A percentile compares a stretch with the other conserved stretches of the same genome.
These are phyloP conservation scores for Acanthis flammea DNA, from an alignment of 2,797 vertebrate genomes.

Conservation along the genomic window DNA sequence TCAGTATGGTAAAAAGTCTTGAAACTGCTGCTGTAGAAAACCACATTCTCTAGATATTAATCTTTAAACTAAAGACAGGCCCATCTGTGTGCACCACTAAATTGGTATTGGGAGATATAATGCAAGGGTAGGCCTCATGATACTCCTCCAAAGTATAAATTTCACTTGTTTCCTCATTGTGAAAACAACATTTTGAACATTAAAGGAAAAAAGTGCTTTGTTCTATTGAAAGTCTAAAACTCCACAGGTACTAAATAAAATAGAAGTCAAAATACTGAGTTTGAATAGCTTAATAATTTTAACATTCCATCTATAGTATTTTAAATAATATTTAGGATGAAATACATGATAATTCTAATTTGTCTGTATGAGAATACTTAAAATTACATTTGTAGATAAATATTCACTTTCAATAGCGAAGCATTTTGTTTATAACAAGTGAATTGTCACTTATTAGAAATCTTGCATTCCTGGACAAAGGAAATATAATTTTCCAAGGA, in stretches of 20 bases:
- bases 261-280: not conserved
- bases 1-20: not conserved
- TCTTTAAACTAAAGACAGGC: conserved; percentile 24
- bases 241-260: not conserved
- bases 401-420: not conserved
- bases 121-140: not conserved
- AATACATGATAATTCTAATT: not conserved
- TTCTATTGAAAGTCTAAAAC: not conserved
- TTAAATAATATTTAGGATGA: not conserved
- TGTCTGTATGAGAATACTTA: not conserved
- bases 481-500: not conserved
- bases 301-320: not conserved
- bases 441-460: not conserved
- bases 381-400: not conserved
- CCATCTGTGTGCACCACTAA: conserved; percentile 5
- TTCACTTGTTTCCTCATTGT: not conserved
- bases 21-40: conserved; percentile 20
- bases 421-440: not conserved
- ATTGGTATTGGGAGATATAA: not conserved
- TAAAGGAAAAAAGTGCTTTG: conserved; percentile 3
- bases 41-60: conserved; percentile 14
- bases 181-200: conserved; percentile 10
- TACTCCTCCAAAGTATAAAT: not conserved
- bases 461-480: not conserved
- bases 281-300: not conserved